Conservation (phyloP, 2,113 vertebrate genomes). For the Syngnathus floridae region DNA sequence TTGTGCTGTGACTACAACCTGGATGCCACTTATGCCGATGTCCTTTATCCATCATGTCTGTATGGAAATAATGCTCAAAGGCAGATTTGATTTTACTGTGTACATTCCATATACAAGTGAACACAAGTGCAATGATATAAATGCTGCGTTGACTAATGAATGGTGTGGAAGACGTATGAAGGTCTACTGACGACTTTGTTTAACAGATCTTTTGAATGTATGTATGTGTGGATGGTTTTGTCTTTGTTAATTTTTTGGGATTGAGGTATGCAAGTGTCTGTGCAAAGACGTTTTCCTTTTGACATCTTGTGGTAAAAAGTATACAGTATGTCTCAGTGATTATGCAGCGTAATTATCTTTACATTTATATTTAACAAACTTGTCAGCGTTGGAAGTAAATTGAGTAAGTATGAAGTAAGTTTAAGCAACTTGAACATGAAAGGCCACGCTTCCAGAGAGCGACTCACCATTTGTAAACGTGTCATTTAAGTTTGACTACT, state of each 20-base stretch:
- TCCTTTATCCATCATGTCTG: conserved; percentile 12
- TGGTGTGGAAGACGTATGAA: conserved; percentile 18
- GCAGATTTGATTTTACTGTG: conserved; percentile 16
- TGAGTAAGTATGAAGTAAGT: neutral
- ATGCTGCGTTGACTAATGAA: conserved; percentile 19
- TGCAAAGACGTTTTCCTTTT: conserved; percentile 36
- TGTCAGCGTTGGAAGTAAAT: conserved; percentile 8
- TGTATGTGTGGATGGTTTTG: conserved; percentile 37
- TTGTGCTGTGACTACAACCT: conserved; percentile 39
- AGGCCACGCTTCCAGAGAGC: conserved; percentile 30
- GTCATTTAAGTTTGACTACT: conserved; percentile 4
- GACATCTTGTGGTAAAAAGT: conserved; percentile 26
- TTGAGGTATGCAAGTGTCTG: conserved; percentile 50
- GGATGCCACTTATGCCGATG: conserved; percentile 30
- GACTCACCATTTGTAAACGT: conserved; percentile 12
- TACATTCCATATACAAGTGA: conserved; percentile 23
- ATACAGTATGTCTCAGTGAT: conserved; percentile 7
- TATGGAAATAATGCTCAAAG: conserved; percentile 11
- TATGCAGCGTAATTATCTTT: conserved; percentile 8
- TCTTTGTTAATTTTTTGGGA: conserved; percentile 6
- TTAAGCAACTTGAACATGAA: conserved; percentile 12
- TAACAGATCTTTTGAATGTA: conserved; percentile 48
- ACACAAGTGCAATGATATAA: conserved; percentile 48
- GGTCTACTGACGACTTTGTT: conserved; percentile 20
- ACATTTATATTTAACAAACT: conserved; percentile 2